Base-by-base conservation (phyloP, 2,797 vertebrate genomes). In the Centroberyx gerrardi region DNA sequence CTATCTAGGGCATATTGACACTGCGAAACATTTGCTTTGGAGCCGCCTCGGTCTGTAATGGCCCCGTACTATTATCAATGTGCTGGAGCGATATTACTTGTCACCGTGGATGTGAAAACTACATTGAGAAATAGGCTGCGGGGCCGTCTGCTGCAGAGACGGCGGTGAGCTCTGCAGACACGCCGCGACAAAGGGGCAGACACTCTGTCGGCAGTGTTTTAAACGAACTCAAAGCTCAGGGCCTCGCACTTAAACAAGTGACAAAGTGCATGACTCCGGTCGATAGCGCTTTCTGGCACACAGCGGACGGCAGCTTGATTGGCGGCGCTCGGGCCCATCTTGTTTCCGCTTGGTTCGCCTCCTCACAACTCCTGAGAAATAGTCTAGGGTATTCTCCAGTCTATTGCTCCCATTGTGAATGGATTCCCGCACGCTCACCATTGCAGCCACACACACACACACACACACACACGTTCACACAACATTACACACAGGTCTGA, bases 1-100 rank as follows among this genome's bases (percentile, higher is more conserved):
- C 56, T 2, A 31, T 29, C 51, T 68, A 54, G 46, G 14, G n/a
- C 78, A 74, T 82, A 87, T 84, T 86, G 79, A 79, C 66, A 53
- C 48, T 18, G 65, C 28, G 44, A 74, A 71, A 58, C 48, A 28
- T 72, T 55, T 29, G 36, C 68, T 59, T 53, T 61, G 2, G 46
- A 71, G 53, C 36, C 29, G 5, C 33, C n/a, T 81, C 38, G 4
- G 1, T 52, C 68, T 63, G 36, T 76, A 81, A 83, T 62, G 49
- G 46, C 62, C 49, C 9, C 15, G 62, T 33, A 65, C 60, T 46
- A 68, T 77, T 79, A 82, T 79, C 58, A 68, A 27, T 42, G 56
- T 17, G 64, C 72, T 68, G 36, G 58, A 79, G 78, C 52, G 48
- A 44, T 62, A 72, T 71, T 66, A 27, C 54, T 73, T 48, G 42